Evolutionary conservation across 2,113 vertebrate species (phyloP), one percentile per base, ranked within the genome.

Genomic region (Pongo abelii): DNA sequence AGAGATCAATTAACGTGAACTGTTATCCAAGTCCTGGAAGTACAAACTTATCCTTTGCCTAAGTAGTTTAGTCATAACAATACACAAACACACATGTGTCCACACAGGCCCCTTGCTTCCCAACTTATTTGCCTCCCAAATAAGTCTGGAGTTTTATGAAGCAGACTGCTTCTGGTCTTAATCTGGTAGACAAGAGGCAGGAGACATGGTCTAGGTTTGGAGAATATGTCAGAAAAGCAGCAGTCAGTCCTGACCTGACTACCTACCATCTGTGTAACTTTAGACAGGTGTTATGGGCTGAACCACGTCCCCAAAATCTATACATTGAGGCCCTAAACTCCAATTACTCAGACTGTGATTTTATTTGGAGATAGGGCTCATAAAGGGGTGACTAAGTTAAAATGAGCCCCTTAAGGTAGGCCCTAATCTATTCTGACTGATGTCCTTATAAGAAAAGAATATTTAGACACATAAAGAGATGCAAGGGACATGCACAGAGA

Each of bases 11-110:
- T 97, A 83, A 69, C 74, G 93, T 95, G 75, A 96, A 92, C 89
- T 94, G 30, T 61, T 89, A 46, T 48, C 95, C 94, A 97, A 97
- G 75, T 84, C 86, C 84, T 95, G 93, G 95, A 89, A 48, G 67
- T 61, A 48, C 72, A 88, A 80, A 84, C 32, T 97, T 50, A 52
- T 77, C 43, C 12, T 97, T 96, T 89, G 91, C 85, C 0, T 64
- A 94, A 96, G 17, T 84, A 61, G 38, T 32, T 75, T 40, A 50
- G 35, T 70, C 27, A 84, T 48, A 70, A 57, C 52, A 55, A 52
- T 80, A 84, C 23, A 30, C 13, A 43, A 72, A 55, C 30, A 69
- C 38, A 46, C 27, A 14, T 5, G 14, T 1, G 4, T 18, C 7
- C 43, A 16, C 40, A 48, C 30, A 23, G 3, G 1, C 4, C 32